Evolutionary conservation across 1,140 invertebrate species (phyloP), one percentile per base, ranked within the genome.

Genomic region (Melanaphis sacchari): DNA sequence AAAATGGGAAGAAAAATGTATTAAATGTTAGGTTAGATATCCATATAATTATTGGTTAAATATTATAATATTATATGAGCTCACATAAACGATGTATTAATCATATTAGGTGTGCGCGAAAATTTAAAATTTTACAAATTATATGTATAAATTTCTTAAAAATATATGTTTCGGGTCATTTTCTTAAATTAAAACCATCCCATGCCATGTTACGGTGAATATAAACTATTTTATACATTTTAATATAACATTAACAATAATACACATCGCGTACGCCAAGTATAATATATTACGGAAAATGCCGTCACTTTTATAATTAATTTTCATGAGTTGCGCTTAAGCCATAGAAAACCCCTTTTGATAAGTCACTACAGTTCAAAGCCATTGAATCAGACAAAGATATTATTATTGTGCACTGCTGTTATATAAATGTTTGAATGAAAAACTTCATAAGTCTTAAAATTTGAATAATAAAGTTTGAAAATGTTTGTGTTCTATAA

Each of bases 291-390:
- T 76, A n/a, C 59, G 31, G 59, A 76, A 76, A 76, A 59, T 31
- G 54, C 54, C 26, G 54, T 59, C 59, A n/a, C 31, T n/a, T 76
- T 76, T n/a, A n/a, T 76, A 76, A 76, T 76, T 76, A 76, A 76
- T 76, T 76, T 76, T 76, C 59, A n/a, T 5, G 31, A 76, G 31
- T 18, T 4, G 59, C 31, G 31, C n/a, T 76, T 6, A n/a, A 76
- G 59, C n/a, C 31, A 36, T 18, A 76, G 59, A 76, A 76, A n/a
- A n/a, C 31, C 59, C 15, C 59, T 76, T 76, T 76, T 76, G 15
- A 76, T 76, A 76, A 76, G 59, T n/a, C 59, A n/a, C 59, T n/a
- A 76, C 31, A 76, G 59, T 76, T 76, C 59, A 76, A 76, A 76
- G 59, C 59, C 31, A n/a, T 21, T 76, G 59, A 76, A 76, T 76